Base-by-base conservation (phyloP, 2,797 vertebrate genomes). In the Pseudomugil tenellus region DNA sequence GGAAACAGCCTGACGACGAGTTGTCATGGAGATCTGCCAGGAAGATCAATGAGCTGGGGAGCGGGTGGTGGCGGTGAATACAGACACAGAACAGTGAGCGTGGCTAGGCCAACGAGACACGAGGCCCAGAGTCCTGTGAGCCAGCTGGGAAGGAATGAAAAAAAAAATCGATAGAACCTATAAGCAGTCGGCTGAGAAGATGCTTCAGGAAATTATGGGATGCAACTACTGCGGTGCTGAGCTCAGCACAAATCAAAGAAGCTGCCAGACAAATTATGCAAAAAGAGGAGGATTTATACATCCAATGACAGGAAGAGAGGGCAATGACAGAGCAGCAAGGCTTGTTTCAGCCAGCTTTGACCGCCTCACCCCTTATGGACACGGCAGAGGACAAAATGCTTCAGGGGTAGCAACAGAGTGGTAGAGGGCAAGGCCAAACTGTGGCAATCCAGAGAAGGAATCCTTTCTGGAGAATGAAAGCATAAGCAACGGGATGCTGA, bases 211-310 rank as follows among this genome's bases (percentile, higher is more conserved):
- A 86, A 87, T 81, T 70, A 91, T 83, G 81, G 81, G 84, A 89
- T 89, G 85, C 68, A 76, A 84, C 76, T 63, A 32, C 69, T 3
- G 63, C 23, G 29, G 54, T 86, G 89, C 91, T 90, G 76, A 89
- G 80, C 84, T 91, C 89, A 88, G 90, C 89, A 80, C 72, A 83
- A 89, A 88, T 85, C 67, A 82, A 86, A 80, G 66, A 68, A 58
- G 68, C 80, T 77, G 86, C 88, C 84, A 64, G 72, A 81, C 64
- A 79, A 80, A 87, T 89, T 88, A 92, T 88, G 88, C 86, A 90
- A 86, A 89, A 56, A 67, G 61, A 54, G 63, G 46, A 54, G 64
- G 70, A 83, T 83, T 85, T 87, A 84, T 82, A 73, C 6, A 63
- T 77, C 61, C 23, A 60, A 43, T 8, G 39, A 11, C 70, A 74